Conservation (phyloP, 2,113 vertebrate genomes). For the Xyrauchen texanus region DNA sequence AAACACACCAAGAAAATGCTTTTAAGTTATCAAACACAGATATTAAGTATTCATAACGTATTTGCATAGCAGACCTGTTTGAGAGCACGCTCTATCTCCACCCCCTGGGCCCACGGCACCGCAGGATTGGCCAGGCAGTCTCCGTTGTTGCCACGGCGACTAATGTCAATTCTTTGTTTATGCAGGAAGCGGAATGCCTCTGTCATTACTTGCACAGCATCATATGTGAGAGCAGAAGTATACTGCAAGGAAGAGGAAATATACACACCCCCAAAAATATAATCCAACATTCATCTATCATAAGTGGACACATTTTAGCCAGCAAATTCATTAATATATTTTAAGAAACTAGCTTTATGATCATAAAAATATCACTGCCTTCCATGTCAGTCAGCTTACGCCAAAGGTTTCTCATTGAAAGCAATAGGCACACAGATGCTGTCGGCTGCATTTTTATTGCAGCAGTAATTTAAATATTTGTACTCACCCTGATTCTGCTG, state of each 20-base stretch:
- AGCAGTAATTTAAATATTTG: slow-evolving; percentile 18
- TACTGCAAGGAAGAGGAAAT: slow-evolving; percentile 78
- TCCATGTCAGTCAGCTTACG: too few relatives aligned
- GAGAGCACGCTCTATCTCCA: slow-evolving; percentile 95
- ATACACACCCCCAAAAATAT: background rate
- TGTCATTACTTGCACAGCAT: slow-evolving; percentile 95
- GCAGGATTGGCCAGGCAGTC: slow-evolving; percentile 96
- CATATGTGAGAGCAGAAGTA: slow-evolving; percentile 93
- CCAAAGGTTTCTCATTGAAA: too few relatives aligned
- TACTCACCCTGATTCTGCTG: slow-evolving; percentile 85
- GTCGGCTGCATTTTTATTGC: background rate
- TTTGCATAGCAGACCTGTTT: slow-evolving; percentile 82
- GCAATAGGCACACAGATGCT: background rate
- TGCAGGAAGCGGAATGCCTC: slow-evolving; percentile 95
- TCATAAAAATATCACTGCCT: too few relatives aligned
- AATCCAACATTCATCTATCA: too few relatives aligned
- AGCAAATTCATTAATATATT: too few relatives aligned
- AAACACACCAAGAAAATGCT: background rate
- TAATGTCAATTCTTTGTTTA: slow-evolving; percentile 95
- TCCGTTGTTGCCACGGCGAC: slow-evolving; percentile 90
- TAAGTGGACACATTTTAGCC: background rate
- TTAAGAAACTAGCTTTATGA: too few relatives aligned
- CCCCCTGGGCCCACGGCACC: slow-evolving; percentile 94
- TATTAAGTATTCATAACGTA: background rate
- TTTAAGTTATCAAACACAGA: background rate